These are phyloP conservation scores for Stichodactyla mertensii DNA, from an alignment of 64 coral and sea anemone genomes.

Conservation along the genomic window DNA sequence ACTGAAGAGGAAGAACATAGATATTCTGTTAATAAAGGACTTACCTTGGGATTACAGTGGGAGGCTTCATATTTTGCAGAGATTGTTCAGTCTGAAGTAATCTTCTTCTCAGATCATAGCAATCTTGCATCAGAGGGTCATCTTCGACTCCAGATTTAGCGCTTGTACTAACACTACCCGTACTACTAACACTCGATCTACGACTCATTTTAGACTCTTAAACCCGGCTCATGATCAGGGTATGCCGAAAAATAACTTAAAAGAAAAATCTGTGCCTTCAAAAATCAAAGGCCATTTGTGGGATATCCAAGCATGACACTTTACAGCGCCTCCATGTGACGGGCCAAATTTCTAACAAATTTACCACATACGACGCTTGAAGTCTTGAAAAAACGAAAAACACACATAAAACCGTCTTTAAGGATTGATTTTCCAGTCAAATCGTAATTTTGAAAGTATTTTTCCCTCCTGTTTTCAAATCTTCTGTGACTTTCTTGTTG, in stretches of 20 bases:
- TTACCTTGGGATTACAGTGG: conserved; percentile 68
- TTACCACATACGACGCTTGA: neutral
- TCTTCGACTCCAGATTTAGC: conserved; percentile 78
- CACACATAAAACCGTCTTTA: neutral
- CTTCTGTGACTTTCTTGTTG: conserved; percentile 69
- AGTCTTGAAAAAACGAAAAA: neutral
- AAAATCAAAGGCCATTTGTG: conserved; percentile 6
- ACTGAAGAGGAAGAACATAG: neutral
- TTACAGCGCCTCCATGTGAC: neutral
- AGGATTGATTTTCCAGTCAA: neutral
- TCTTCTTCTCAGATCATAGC: conserved; percentile 88
- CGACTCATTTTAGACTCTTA: conserved; percentile 76
- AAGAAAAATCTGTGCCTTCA: neutral
- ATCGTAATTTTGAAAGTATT: conserved; percentile 13
- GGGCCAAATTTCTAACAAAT: neutral
- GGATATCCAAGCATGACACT: neutral
- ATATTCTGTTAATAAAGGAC: neutral
- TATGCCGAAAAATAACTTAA: neutral
- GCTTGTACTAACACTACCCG: conserved; percentile 65
- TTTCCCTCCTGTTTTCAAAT: conserved; percentile 54
- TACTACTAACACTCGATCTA: conserved; percentile 90
- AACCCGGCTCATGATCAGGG: neutral
- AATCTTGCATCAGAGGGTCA: conserved; percentile 94
- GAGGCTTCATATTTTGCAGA: conserved; percentile 89
- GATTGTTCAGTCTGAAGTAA: conserved; percentile 97